These are phyloP conservation scores for Aphaenogaster rudis DNA, from an alignment of 1,140 invertebrate genomes.

Conservation along the genomic window DNA sequence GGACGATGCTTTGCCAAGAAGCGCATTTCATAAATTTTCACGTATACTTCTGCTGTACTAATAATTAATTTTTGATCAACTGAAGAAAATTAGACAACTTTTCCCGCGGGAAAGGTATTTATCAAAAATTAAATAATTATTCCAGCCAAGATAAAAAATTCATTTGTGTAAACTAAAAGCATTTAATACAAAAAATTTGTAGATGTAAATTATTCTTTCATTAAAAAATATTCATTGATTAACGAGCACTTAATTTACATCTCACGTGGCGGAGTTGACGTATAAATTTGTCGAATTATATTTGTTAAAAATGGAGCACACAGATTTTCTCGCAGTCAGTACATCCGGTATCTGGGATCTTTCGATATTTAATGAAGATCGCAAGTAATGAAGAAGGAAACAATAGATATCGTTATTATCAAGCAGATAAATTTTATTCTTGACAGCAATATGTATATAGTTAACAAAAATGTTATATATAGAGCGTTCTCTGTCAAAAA, in stretches of 20 bases:
- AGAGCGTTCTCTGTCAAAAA: too few relatives aligned
- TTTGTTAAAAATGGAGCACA: conserved; percentile 1
- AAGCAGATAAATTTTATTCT: conserved; percentile 16
- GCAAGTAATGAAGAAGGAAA: not conserved
- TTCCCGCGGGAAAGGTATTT: not conserved
- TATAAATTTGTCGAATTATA: not conserved
- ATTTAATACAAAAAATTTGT: not conserved
- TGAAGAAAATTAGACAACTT: not conserved
- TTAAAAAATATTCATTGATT: conserved; percentile 8
- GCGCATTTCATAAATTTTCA: not conserved
- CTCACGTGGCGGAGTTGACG: not conserved
- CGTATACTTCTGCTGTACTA: not conserved
- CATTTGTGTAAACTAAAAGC: not conserved
- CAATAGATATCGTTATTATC: not conserved
- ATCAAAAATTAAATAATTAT: not conserved
- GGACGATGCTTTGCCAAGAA: not conserved
- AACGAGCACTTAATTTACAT: not conserved
- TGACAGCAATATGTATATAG: not conserved
- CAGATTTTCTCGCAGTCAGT: conserved; percentile 32
- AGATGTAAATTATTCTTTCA: not conserved
- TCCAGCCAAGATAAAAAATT: not conserved
- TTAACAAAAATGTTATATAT: too few relatives aligned
- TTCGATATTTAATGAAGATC: conserved; percentile 12
- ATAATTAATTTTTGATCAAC: not conserved
- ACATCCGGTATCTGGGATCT: not conserved